phyloP scores from a whole-genome alignment of 2,797 vertebrate genomes.

The Acomys russatus region DNA sequence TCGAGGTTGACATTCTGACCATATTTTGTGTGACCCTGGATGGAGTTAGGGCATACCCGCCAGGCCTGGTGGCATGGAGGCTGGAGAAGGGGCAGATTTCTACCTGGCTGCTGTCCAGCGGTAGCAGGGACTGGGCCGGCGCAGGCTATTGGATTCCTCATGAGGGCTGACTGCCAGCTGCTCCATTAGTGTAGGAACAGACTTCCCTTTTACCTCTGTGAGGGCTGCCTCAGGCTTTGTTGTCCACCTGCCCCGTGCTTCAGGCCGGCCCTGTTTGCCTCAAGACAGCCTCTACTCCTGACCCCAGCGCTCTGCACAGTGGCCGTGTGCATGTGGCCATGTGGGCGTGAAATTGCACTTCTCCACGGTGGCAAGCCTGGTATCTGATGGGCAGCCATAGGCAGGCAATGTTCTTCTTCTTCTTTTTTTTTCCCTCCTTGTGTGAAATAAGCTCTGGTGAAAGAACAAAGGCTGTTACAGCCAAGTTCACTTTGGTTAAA shows the following conservation, averaged over 20 bases:
- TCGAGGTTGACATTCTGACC: background rate
- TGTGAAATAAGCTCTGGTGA: background rate
- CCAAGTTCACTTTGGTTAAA: background rate
- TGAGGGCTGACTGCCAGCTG: conserved; percentile 90
- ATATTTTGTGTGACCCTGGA: fast-evolving
- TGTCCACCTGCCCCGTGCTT: conserved; percentile 72
- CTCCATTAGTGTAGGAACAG: conserved; percentile 90
- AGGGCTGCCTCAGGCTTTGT: conserved; percentile 69
- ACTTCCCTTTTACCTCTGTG: conserved; percentile 84
- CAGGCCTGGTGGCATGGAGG: background rate
- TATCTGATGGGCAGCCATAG: conserved; percentile 50
- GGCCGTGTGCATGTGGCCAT: background rate
- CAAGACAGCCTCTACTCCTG: conserved; percentile 79
- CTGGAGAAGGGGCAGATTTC: background rate
- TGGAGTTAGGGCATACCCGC: background rate
- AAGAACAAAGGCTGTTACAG: background rate
- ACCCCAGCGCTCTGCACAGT: background rate
- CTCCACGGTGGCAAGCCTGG: conserved; percentile 50
- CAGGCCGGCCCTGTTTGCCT: conserved; percentile 29
- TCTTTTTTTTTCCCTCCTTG: background rate
- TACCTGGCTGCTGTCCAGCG: background rate
- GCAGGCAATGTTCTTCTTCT: background rate
- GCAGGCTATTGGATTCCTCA: conserved; percentile 89
- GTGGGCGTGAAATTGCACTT: conserved; percentile 44
- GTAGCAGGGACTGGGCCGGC: conserved; percentile 64